phyloP scores from a whole-genome alignment of 2,888 invertebrate species.

The Corythucha ciliata region DNA sequence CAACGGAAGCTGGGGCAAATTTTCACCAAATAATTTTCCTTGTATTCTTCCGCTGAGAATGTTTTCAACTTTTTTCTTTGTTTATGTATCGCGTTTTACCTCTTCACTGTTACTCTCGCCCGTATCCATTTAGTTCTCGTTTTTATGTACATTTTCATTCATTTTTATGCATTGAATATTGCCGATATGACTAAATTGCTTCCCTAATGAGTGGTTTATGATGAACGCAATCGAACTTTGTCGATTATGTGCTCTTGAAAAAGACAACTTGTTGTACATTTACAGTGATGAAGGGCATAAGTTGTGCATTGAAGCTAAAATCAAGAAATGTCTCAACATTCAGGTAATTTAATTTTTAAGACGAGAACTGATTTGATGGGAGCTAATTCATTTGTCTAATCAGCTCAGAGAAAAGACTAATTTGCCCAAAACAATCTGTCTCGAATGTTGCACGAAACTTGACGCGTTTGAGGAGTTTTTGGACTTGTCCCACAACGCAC shows the following conservation, averaged over 20 bases:
- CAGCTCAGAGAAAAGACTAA: conserved; percentile 23
- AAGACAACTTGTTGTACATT: conserved; percentile 41
- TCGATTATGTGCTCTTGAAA: conserved; percentile 44
- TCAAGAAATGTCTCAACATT: conserved; percentile 43
- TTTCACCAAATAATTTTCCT: no score
- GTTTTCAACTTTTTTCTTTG: no score
- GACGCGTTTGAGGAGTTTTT: conserved; percentile 43
- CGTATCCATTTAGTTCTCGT: no score
- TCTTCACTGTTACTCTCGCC: no score
- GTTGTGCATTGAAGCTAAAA: conserved; percentile 42
- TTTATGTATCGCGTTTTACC: no score
- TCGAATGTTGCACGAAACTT: conserved; percentile 42
- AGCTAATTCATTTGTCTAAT: background rate
- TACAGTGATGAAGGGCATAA: conserved; percentile 43
- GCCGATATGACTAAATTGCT: no score
- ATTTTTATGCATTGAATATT: no score
- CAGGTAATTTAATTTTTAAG: conserved; percentile 39
- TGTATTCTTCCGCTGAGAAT: no score
- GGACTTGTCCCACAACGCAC: conserved; percentile 42
- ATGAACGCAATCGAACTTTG: conserved; percentile 35
- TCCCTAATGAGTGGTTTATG: no score
- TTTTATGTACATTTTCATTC: no score
- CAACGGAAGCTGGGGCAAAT: no score
- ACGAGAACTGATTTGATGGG: background rate
- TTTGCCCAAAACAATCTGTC: conserved; percentile 42